Percentiles rank a stretch among this genome's conserved stretches.
Conservation (phyloP, 1,140 invertebrate species). For the Drosophila melanogaster region DNA sequence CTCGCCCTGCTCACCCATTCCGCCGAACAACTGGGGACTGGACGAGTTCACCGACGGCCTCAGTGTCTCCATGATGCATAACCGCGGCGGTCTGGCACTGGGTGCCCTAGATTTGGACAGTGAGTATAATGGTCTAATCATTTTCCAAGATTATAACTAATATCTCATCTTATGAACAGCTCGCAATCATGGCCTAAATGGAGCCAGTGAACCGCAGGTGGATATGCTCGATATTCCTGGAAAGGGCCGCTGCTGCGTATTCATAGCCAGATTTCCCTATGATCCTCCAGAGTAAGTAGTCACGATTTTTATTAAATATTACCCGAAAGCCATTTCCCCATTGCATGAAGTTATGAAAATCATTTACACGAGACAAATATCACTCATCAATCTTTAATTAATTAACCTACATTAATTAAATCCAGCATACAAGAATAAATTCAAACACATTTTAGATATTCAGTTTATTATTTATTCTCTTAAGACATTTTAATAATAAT, state of each 20-base stretch:
- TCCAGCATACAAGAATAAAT: neutral
- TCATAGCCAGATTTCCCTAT: constrained; percentile 97
- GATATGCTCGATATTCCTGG: constrained; percentile 97
- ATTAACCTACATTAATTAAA: neutral
- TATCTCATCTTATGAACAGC: constrained; percentile 22
- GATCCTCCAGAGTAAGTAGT: constrained; percentile 91
- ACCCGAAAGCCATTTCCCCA: constrained; percentile 5
- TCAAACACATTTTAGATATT: neutral
- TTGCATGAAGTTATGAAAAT: neutral
- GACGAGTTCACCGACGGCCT: constrained; percentile 88
- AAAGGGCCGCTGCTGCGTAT: constrained; percentile 96
- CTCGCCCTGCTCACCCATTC: constrained; percentile 87
- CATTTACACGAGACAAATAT: neutral
- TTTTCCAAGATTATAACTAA: neutral
- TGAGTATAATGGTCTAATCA: constrained; percentile 63
- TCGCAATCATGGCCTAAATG: constrained; percentile 76
- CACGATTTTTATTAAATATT: neutral
- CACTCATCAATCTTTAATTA: neutral
- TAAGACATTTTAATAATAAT: neutral
- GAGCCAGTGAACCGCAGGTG: constrained; percentile 86
- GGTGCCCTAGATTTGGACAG: constrained; percentile 86
- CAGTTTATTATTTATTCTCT: neutral
- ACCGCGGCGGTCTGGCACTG: constrained; percentile 86
- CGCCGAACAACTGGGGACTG: constrained; percentile 86
- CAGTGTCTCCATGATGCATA: constrained; percentile 86